Evolutionary conservation across 1,140 invertebrate species (phyloP), one percentile per base, ranked within the genome.

Genomic region (Philotrypesis tridentata): DNA sequence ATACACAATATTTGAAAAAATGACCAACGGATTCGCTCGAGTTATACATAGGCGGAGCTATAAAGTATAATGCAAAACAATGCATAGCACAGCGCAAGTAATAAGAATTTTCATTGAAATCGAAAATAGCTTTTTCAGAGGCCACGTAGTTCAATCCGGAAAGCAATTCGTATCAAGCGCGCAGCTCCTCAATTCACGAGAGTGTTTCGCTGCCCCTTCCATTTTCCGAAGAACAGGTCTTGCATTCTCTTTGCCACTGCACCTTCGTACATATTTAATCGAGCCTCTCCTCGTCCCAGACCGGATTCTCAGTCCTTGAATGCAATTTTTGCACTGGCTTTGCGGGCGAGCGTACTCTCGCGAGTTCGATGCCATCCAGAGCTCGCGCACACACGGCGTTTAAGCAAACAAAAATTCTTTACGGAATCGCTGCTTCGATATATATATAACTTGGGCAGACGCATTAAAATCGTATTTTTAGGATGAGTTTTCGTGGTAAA

Each of bases 231-330:
- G 48, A 72, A 72, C 37, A 25, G 70, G 70, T 48, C 12, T n/a
- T 17, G 37, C 23, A 43, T 72, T 48, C 40, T 1, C 70, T 43
- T 70, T 37, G 31, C 12, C 17, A 25, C 23, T 70, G 29, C 37
- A 9, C 21, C 23, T 23, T 43, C 23, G 33, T 72, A 23, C n/a
- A 43, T 72, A 72, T 43, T 72, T 43, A 14, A 72, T 23, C 37
- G 37, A 72, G 21, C 61, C 61, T 65, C 48, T 65, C 61, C 61
- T 17, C 6, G 21, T n/a, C 21, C 0, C 70, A 72, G 37, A 72
- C 70, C 70, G 70, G 31, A 33, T 70, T 70, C 31, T 21, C 31
- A n/a, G 29, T 48, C 40, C 37, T 72, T 72, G n/a, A 72, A 72
- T 40, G 33, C 6, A 72, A 72, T 43, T 72, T 40, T 72, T 31